phyloP scores from a whole-genome alignment of 2,888 invertebrate genomes.

The Lepas anatifera region DNA sequence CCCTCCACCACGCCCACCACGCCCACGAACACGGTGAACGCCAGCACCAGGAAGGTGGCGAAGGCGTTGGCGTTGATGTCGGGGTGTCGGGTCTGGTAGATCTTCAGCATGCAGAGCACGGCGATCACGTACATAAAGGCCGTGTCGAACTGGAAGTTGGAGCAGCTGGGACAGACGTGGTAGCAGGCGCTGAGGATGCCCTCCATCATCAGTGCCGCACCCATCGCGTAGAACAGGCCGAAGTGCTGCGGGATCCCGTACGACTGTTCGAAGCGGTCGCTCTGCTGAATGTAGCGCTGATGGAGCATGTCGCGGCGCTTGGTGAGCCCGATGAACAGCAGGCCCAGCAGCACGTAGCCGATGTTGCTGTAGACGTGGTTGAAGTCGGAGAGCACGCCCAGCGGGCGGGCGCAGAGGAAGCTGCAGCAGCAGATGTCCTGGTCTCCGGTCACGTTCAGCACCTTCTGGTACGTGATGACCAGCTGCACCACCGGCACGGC shows the following conservation, averaged over 20 bases:
- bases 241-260: slow-evolving; percentile 66
- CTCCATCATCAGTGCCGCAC: slow-evolving; percentile 70
- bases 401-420: slow-evolving; percentile 69
- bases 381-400: slow-evolving; percentile 64
- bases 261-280: slow-evolving; percentile 38
- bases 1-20: slow-evolving; percentile 50
- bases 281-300: slow-evolving; percentile 28
- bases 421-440: slow-evolving; percentile 85
- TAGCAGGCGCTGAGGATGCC: slow-evolving; percentile 76
- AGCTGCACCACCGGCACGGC: slow-evolving; percentile 72
- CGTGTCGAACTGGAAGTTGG: slow-evolving; percentile 85
- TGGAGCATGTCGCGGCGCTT: slow-evolving; percentile 42
- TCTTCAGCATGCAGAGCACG: slow-evolving; percentile 69
- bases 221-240: slow-evolving; percentile 77
- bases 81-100: slow-evolving; percentile 77
- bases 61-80: slow-evolving; percentile 76
- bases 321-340: slow-evolving; percentile 61
- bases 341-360: slow-evolving; percentile 64
- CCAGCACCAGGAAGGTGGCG: slow-evolving; percentile 35
- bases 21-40: slow-evolving; percentile 25
- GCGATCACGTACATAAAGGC: slow-evolving; percentile 89
- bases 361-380: slow-evolving; percentile 79
- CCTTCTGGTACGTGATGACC: slow-evolving; percentile 58
- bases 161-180: slow-evolving; percentile 76
- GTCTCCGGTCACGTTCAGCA: slow-evolving; percentile 61